Base-by-base conservation (phyloP, 2,113 vertebrate species). In the Australoheros scitulus region DNA sequence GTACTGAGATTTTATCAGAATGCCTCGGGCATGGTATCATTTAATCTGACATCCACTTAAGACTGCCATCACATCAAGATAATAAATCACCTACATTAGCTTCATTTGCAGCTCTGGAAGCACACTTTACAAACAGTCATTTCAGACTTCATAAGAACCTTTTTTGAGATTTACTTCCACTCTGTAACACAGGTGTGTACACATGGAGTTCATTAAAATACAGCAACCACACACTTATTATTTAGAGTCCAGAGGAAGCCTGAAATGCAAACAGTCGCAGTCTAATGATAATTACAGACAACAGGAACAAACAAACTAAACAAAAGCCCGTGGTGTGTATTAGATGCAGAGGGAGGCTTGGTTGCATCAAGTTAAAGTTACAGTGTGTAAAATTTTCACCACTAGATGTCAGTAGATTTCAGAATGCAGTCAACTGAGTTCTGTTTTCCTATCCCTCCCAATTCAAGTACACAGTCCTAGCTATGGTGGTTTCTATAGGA, bases 1-100 rank as follows among this genome's bases (percentile, higher is more conserved):
- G 61, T 41, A 22, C 87, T 59, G 76, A 90, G 77, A 87, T 83
- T 81, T 84, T 58, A 88, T 90, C 85, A 86, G 85, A 89, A 88
- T 17, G 59, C 77, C 79, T 82, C 63, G n/a, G 26, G 78, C 56
- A 22, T 80, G 83, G 88, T 63, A 65, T 88, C 75, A 81, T 86
- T 81, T 79, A 6, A 80, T 83, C 47, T 56, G 81, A 81, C 58
- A 61, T 79, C 24, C 70, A 82, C 38, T 87, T 81, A 79, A 84
- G 82, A 80, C 83, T 61, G 41, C 24, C 22, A 13, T 76, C 74
- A 15, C 24, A 64, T 7, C 24, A 29, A 74, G 29, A 80, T 32
- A 55, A 18, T 20, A 77, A 77, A 80, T 87, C 63, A 50, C 15
- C 4, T 2, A 60, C 56, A 80, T 72, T 13, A 50, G 1, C 58